Conservation (phyloP, 2,113 vertebrate genomes). For the Vireo altiloquus region DNA sequence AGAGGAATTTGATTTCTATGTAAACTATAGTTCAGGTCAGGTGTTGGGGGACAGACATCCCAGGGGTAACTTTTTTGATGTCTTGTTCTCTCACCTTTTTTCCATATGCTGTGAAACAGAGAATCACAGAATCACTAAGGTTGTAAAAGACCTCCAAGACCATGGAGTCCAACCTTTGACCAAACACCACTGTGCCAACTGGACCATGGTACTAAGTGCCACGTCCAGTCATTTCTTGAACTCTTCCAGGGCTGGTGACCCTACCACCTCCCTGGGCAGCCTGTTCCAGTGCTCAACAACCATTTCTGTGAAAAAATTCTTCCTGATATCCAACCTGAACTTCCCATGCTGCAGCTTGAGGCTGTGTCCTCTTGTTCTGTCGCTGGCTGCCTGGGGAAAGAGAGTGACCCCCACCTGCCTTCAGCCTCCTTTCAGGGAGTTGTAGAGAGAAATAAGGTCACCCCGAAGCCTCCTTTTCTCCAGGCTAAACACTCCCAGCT, state of each 20-base stretch:
- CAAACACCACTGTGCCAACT: background rate
- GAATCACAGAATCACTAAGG: background rate
- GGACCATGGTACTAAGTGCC: too few relatives aligned
- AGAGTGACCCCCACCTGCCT: background rate
- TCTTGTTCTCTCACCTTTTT: background rate
- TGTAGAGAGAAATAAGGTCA: background rate
- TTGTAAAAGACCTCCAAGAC: background rate
- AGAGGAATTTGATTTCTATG: background rate
- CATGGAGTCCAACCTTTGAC: background rate
- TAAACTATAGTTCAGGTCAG: background rate
- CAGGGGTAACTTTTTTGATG: background rate
- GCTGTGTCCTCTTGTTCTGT: background rate
- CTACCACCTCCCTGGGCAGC: background rate
- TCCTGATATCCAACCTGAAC: background rate
- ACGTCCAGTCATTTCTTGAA: background rate
- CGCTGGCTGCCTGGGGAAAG: background rate
- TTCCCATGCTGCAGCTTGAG: accelerated
- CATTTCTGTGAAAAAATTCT: background rate
- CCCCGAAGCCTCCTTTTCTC: background rate
- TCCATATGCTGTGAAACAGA: background rate
- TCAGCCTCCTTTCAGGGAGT: background rate
- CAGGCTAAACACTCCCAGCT: background rate
- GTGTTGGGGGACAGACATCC: background rate
- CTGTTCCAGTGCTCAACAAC: background rate
- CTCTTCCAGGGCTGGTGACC: background rate